Percentiles rank a stretch among this genome's conserved stretches.
phyloP scores from a whole-genome alignment of 2,113 vertebrate genomes.

The Ceyx melanurus region DNA sequence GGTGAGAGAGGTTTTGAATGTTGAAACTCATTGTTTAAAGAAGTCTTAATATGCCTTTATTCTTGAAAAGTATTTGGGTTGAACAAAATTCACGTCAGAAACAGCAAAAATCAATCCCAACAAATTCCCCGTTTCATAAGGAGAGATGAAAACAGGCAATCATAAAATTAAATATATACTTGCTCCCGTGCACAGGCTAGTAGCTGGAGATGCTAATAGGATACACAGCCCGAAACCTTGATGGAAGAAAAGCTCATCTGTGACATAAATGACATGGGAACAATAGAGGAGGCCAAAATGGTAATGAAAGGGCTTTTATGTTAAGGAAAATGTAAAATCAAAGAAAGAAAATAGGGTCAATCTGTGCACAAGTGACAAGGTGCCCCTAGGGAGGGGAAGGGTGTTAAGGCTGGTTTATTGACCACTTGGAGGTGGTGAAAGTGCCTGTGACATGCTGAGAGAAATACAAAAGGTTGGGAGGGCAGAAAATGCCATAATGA shows the following conservation, averaged over 20 bases:
- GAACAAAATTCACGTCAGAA: neutral
- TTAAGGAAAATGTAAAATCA: constrained; percentile 46
- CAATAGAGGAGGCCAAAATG: neutral
- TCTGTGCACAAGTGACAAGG: constrained; percentile 23
- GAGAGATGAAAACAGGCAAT: neutral
- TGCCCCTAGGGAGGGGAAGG: neutral
- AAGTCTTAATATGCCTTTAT: neutral
- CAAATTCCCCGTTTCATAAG: neutral
- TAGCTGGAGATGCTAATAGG: neutral
- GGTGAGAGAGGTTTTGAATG: neutral
- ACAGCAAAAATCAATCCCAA: neutral
- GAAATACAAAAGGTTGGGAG: neutral
- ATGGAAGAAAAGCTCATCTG: neutral
- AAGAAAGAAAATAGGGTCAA: constrained; percentile 23
- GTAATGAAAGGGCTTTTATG: neutral
- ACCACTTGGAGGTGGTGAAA: constrained; percentile 20
- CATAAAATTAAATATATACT: neutral
- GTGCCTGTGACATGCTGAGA: neutral
- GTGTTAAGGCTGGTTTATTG: constrained; percentile 10
- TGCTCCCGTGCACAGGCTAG: neutral
- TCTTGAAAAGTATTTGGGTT: neutral
- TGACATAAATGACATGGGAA: constrained; percentile 18
- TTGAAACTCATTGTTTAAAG: neutral
- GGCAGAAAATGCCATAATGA: neutral
- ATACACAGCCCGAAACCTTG: neutral